Evolutionary conservation across 2,797 vertebrate species (phyloP).

Genomic region (Pelobates cultripes): DNA sequence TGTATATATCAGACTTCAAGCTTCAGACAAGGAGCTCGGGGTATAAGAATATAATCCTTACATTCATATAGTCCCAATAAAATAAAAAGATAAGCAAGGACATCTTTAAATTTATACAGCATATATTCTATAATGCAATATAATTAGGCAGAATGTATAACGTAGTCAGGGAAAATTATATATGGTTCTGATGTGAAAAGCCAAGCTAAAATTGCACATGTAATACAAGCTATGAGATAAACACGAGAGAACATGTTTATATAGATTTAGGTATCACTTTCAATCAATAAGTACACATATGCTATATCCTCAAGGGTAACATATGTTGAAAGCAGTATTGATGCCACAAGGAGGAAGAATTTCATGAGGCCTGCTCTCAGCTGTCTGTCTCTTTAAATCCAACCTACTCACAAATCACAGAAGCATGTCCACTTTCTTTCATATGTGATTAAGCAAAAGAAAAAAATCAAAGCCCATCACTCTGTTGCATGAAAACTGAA

Average conservation of each 20-base stretch:
- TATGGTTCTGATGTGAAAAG: not conserved
- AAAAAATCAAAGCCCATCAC: constrained; percentile 35
- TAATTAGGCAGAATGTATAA: too few species aligned
- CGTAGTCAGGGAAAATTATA: too few species aligned
- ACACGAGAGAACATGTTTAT: not conserved
- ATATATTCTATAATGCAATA: too few species aligned
- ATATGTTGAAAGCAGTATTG: constrained; percentile 11
- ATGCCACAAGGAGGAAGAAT: not conserved
- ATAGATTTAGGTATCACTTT: constrained; percentile 17
- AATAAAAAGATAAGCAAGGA: too few species aligned
- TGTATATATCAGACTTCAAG: too few species aligned
- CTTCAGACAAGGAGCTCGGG: too few species aligned
- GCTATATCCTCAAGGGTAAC: constrained; percentile 1
- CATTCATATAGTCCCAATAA: too few species aligned
- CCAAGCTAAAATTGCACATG: not conserved
- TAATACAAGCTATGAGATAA: not conserved
- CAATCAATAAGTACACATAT: constrained; percentile 49
- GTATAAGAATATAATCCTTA: too few species aligned
- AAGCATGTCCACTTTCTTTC: constrained; percentile 37
- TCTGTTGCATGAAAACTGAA: constrained; percentile 9
- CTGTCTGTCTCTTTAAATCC: constrained; percentile 47
- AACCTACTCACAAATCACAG: constrained; percentile 29
- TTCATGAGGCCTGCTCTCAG: constrained; percentile 23
- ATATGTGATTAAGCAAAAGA: constrained; percentile 43
- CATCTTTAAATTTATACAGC: too few species aligned